These are phyloP conservation scores for Fratercula arctica DNA, from an alignment of 2,797 vertebrate genomes.

Conservation along the genomic window DNA sequence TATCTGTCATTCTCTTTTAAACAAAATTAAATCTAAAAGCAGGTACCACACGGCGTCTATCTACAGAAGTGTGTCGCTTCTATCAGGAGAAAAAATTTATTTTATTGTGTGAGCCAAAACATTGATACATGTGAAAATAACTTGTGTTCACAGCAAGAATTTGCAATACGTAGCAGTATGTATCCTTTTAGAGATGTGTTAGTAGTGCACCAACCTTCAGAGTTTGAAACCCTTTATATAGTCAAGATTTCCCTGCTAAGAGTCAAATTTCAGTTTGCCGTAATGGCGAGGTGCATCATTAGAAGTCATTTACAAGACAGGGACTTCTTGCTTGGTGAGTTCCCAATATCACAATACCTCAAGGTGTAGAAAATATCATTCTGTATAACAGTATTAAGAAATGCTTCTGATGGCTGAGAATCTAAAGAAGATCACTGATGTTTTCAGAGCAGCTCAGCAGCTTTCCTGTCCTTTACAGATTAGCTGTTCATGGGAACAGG, in stretches of 20 bases:
- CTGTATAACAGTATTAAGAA: not conserved
- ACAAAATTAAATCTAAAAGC: not conserved
- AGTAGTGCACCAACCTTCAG: not conserved
- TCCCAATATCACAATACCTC: not conserved
- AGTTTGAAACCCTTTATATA: not conserved
- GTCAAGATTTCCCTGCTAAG: not conserved
- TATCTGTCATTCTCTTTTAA: not conserved
- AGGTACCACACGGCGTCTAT: not conserved
- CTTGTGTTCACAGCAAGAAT: not conserved
- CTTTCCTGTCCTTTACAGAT: not conserved
- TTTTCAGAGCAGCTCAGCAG: conserved; percentile 1
- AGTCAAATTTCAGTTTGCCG: not conserved
- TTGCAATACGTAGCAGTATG: not conserved
- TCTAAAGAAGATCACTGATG: not conserved
- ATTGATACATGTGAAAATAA: not conserved
- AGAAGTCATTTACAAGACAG: not conserved
- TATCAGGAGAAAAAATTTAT: not conserved
- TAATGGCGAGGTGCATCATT: not conserved
- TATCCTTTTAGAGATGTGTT: not conserved
- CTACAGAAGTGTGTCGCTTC: not conserved
- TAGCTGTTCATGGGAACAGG: not conserved
- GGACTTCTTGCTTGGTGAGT: not conserved
- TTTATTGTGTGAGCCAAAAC: not conserved
- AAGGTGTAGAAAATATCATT: not conserved
- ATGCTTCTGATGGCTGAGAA: not conserved